A percentile compares a stretch with the other conserved stretches of the same genome.
phyloP scores from a whole-genome alignment of 2,888 invertebrate species.

The Pseudanteris insignis region DNA sequence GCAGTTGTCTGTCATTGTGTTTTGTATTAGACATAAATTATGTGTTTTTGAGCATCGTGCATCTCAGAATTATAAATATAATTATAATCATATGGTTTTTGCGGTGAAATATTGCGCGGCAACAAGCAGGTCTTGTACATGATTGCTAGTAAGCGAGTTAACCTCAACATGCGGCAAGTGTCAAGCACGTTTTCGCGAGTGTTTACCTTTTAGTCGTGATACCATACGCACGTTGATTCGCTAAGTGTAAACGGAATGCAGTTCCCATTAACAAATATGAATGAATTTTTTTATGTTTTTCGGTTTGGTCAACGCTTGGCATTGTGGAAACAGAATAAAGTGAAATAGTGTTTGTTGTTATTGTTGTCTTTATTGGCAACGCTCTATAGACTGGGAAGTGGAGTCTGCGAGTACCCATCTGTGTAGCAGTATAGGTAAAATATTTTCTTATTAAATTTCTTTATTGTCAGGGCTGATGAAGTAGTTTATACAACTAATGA shows the following conservation, averaged over 20 bases:
- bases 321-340: constrained; percentile 59
- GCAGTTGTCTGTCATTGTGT: neutral
- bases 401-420: too few relatives aligned
- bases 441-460: too few relatives aligned
- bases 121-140: neutral
- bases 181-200: constrained; percentile 37
- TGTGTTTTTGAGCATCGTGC: neutral
- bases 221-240: too few relatives aligned
- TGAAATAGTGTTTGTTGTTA: constrained; percentile 59
- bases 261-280: too few relatives aligned
- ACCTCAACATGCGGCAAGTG: constrained; percentile 47
- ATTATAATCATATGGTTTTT: too few relatives aligned
- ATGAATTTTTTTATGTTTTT: constrained; percentile 42
- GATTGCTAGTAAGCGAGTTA: constrained; percentile 23
- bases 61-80: neutral
- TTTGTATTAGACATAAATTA: neutral
- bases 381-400: too few relatives aligned
- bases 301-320: constrained; percentile 54
- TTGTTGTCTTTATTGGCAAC: too few relatives aligned
- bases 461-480: too few relatives aligned
- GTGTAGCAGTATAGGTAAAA: too few relatives aligned
- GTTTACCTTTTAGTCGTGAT: constrained; percentile 16
- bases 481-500: too few relatives aligned
- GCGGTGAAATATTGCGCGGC: constrained; percentile 8
- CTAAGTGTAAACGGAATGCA: too few relatives aligned